Conservation (phyloP, 2,888 invertebrate species). For the Pelosia muscerda region DNA sequence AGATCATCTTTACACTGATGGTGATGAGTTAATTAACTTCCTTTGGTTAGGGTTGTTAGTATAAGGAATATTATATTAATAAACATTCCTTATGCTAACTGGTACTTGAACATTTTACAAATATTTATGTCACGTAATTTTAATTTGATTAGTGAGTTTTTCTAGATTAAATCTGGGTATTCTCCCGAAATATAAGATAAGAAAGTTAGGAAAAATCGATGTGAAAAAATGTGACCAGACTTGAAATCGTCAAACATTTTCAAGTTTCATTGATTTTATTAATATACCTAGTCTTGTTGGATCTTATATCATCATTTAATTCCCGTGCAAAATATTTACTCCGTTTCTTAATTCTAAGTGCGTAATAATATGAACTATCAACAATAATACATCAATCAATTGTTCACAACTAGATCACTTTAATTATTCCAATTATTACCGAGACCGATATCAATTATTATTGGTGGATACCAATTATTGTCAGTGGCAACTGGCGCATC, state of each 20-base stretch:
- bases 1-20: neutral
- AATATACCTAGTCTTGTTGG: neutral
- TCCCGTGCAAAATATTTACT: neutral
- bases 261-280: neutral
- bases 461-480: conserved; percentile 74
- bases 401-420: conserved; percentile 60
- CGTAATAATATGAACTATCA: conserved; percentile 24
- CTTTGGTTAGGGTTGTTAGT: too few relatives aligned
- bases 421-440: conserved; percentile 81
- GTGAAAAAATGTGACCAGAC: neutral
- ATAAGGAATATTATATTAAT: too few relatives aligned
- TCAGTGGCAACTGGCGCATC: conserved; percentile 71
- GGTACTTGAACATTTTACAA: too few relatives aligned
- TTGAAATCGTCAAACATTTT: neutral
- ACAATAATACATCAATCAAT: conserved; percentile 57
- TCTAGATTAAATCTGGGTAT: too few relatives aligned
- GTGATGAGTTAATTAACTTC: neutral
- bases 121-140: too few relatives aligned
- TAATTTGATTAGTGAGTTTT: too few relatives aligned
- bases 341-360: conserved; percentile 9
- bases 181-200: too few relatives aligned
- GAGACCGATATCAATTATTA: conserved; percentile 74
- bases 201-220: neutral
- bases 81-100: too few relatives aligned
- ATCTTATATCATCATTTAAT: neutral